phyloP scores from a whole-genome alignment of 2,888 invertebrate species.

The Ethmia dodecea region DNA sequence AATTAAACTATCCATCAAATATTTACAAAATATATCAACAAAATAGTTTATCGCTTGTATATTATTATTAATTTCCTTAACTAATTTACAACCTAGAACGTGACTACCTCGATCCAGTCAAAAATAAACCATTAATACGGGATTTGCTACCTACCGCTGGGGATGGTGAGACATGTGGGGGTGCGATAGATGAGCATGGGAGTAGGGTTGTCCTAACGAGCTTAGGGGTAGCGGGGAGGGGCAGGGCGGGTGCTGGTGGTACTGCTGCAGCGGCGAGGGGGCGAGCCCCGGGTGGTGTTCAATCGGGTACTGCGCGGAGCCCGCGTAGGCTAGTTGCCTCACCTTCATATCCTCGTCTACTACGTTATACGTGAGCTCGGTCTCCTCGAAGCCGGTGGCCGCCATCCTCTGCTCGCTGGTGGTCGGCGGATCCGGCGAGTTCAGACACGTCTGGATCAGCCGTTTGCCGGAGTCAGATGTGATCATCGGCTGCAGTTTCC shows the following conservation, averaged over 20 bases:
- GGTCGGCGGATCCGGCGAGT: conserved; percentile 94
- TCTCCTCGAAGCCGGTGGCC: conserved; percentile 98
- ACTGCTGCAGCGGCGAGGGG: conserved; percentile 82
- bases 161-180: conserved; percentile 87
- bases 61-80: conserved; percentile 54
- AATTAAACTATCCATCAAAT: conserved; percentile 29
- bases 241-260: conserved; percentile 85
- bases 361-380: conserved; percentile 97
- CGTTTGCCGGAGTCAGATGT: conserved; percentile 98
- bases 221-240: conserved; percentile 85
- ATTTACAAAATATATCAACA: conserved; percentile 66
- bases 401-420: conserved; percentile 97
- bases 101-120: conserved; percentile 55
- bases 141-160: conserved; percentile 83
- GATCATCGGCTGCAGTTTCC: conserved; percentile 99
- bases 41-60: conserved; percentile 56
- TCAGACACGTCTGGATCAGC: conserved; percentile 98
- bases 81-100: conserved; percentile 55
- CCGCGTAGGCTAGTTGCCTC: conserved; percentile 95
- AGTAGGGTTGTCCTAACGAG: conserved; percentile 70
- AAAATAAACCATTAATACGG: conserved; percentile 1
- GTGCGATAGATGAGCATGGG: conserved; percentile 78
- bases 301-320: conserved; percentile 84
- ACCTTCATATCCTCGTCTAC: conserved; percentile 97
- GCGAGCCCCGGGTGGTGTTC: conserved; percentile 81